Evolutionary conservation across 2,888 invertebrate genomes (phyloP).

Genomic region (Criorhina ranunculi): DNA sequence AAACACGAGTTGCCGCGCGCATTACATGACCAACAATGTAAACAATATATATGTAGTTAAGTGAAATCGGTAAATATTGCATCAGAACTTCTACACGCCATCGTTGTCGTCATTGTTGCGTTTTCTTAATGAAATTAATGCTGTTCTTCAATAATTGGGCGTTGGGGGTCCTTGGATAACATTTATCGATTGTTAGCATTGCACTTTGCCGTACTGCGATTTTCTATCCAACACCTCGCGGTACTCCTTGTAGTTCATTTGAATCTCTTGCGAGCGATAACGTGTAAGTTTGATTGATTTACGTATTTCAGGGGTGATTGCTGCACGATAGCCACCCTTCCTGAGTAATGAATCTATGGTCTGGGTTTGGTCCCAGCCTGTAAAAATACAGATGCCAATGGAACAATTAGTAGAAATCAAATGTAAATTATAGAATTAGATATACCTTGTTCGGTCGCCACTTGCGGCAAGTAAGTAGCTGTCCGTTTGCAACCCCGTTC

Average conservation of each 20-base stretch:
- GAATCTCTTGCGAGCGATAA: constrained; percentile 98
- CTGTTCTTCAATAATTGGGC: constrained; percentile 6
- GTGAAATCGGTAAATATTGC: constrained; percentile 73
- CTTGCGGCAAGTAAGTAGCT: constrained; percentile 99
- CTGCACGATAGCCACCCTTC: constrained; percentile 98
- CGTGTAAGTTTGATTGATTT: constrained; percentile 96
- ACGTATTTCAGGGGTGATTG: constrained; percentile 94
- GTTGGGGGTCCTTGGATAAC: constrained; percentile 42
- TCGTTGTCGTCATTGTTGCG: constrained; percentile 21
- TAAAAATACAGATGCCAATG: constrained; percentile 77
- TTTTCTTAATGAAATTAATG: constrained; percentile 34
- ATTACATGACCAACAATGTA: constrained; percentile 49
- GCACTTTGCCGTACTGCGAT: constrained; percentile 83
- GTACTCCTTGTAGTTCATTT: constrained; percentile 94
- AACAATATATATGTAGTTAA: constrained; percentile 62
- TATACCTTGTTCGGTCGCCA: constrained; percentile 98
- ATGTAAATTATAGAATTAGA: not conserved
- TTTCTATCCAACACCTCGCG: constrained; percentile 83
- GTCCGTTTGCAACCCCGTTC: constrained; percentile 97
- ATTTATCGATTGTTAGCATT: constrained; percentile 82
- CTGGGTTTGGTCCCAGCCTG: constrained; percentile 99
- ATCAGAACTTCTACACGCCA: constrained; percentile 54
- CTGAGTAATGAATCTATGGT: constrained; percentile 98
- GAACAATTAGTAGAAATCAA: not conserved
- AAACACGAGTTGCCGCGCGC: constrained; percentile 52